These are phyloP conservation scores for Xyliphius kryptos DNA, from an alignment of 2,113 vertebrate genomes.

Conservation along the genomic window DNA sequence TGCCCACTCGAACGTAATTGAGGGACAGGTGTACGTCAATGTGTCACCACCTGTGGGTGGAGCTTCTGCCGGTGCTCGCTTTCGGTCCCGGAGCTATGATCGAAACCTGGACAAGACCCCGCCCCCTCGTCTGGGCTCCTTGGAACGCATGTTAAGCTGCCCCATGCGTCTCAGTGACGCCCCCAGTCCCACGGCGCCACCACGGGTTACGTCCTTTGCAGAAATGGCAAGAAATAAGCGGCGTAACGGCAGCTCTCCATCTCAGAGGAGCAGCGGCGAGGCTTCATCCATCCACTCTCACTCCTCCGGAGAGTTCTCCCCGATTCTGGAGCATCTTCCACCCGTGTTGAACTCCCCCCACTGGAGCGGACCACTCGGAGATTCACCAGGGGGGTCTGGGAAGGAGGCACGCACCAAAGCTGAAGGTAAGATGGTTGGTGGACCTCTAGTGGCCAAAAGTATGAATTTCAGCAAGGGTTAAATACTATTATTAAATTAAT, in stretches of 20 bases:
- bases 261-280: constrained; percentile 57
- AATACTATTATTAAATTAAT: too few relatives aligned
- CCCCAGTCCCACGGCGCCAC: constrained; percentile 57
- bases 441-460: too few relatives aligned
- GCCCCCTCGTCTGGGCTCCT: constrained; percentile 69
- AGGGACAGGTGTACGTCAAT: constrained; percentile 90
- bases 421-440: constrained; percentile 63
- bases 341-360: constrained; percentile 40
- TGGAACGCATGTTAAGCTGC: constrained; percentile 95
- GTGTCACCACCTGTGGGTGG: constrained; percentile 70
- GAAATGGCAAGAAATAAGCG: constrained; percentile 86
- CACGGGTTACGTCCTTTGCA: constrained; percentile 88
- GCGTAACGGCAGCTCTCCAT: constrained; percentile 61
- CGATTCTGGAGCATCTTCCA: constrained; percentile 64
- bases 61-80: constrained; percentile 57
- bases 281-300: constrained; percentile 64
- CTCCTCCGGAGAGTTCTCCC: constrained; percentile 75
- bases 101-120: constrained; percentile 81
- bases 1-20: constrained; percentile 50
- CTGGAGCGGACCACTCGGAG: constrained; percentile 31
- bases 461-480: too few relatives aligned
- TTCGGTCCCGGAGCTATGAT: constrained; percentile 91
- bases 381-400: constrained; percentile 38
- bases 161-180: constrained; percentile 82
- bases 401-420: constrained; percentile 48